These are phyloP conservation scores for Stictonetta naevosa DNA, from an alignment of 2,113 vertebrate species.

Conservation along the genomic window DNA sequence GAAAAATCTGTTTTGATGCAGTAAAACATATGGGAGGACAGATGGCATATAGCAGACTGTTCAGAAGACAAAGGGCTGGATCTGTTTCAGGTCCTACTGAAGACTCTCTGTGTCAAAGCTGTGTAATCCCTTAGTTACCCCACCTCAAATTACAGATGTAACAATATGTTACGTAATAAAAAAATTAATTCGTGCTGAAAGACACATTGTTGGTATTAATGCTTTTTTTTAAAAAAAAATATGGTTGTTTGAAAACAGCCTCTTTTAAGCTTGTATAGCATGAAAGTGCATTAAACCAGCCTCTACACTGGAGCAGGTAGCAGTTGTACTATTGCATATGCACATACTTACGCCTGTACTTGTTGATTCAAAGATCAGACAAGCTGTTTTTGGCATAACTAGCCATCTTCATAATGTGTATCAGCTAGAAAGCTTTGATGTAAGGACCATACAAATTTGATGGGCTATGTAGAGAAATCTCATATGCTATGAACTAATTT, in stretches of 20 bases:
- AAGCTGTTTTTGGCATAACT: neutral
- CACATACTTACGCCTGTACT: neutral
- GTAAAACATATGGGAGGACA: neutral
- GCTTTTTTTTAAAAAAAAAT: neutral
- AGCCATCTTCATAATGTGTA: neutral
- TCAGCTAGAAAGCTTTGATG: neutral
- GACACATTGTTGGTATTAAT: neutral
- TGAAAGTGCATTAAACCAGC: neutral
- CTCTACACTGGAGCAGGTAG: neutral
- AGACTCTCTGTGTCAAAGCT: neutral
- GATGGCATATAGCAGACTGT: neutral
- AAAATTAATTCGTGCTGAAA: conserved; percentile 25
- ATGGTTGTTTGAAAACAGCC: neutral
- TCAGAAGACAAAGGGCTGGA: neutral
- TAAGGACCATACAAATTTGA: neutral
- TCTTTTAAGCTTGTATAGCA: neutral
- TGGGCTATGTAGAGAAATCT: neutral
- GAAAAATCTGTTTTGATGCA: neutral
- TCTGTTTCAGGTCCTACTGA: neutral
- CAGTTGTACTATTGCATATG: neutral
- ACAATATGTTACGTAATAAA: neutral
- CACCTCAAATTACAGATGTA: conserved; percentile 33
- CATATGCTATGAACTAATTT: neutral
- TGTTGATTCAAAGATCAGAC: conserved; percentile 15
- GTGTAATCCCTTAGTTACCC: conserved; percentile 19